Base-by-base conservation (phyloP, 2,797 vertebrate species). In the Holocentrus rufus region DNA sequence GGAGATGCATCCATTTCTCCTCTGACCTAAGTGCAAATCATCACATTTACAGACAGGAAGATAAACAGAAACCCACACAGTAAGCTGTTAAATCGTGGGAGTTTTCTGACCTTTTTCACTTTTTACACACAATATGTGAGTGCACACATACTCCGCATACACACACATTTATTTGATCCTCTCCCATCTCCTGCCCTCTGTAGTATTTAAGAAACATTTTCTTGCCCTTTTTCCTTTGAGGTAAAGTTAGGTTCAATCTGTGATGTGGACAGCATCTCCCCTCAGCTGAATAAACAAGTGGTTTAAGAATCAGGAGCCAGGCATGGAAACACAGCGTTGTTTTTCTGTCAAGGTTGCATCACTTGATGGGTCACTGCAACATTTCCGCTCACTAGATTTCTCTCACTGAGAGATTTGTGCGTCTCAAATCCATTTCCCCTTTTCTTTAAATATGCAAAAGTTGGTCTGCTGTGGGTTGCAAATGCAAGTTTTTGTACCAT, bases 21-120 rank as follows among this genome's bases (percentile, higher is more conserved):
- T 80, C 82, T 84, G 82, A 90, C 70, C 78, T 70, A 72, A 84
- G 85, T 85, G 58, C 88, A 86, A 89, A 85, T 90, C 89, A 86
- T 82, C 73, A 52, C 60, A 64, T 42, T 17, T 17, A 46, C 44
- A 46, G 15, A 59, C 64, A 17, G 63, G 64, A 49, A 47, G 22
- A 34, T 59, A 50, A 7, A 30, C 13, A 58, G 15, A 69, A 22
- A 27, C 23, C 27, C 55, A 47, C 25, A 46, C 31, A n/a, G 11
- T 7, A 3, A 4, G 20, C 20, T 67, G 62, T 74, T 34, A 30
- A 47, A 50, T 77, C 20, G 31, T 7, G 53, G 53, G 15, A 14
- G 46, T 65, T 72, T 27, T 20, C 15, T 7, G 7, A 31, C 62
- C 10, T 47, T 7, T 52, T 36, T 17, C 42, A 11, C 13, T 50